Evolutionary conservation across 2,888 invertebrate species (phyloP).

Genomic region (Spodoptera exigua): DNA sequence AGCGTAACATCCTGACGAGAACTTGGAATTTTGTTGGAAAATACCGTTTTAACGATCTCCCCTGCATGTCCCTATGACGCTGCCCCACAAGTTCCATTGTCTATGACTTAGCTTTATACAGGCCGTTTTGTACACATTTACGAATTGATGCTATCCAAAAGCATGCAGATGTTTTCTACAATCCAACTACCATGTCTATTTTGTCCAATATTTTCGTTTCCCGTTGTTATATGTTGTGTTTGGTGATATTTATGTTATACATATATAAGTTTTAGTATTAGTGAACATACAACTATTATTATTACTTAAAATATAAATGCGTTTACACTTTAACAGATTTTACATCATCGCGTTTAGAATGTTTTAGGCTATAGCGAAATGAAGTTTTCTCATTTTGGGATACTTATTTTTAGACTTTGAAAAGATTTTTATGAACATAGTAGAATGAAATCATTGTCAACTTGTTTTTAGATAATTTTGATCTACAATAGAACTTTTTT

Average conservation of each 20-base stretch:
- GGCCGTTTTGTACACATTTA: slow-evolving; percentile 49
- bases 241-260: slow-evolving; percentile 65
- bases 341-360: slow-evolving; percentile 37
- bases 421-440: slow-evolving; percentile 24
- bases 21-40: slow-evolving; percentile 43
- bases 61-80: slow-evolving; percentile 73
- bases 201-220: slow-evolving; percentile 60
- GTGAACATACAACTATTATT: slow-evolving; percentile 22
- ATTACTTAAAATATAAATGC: slow-evolving; percentile 26
- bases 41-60: slow-evolving; percentile 69
- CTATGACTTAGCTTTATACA: slow-evolving; percentile 42
- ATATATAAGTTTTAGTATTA: slow-evolving; percentile 62
- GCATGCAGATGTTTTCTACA: slow-evolving; percentile 64
- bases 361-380: slow-evolving; percentile 46
- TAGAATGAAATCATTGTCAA: slow-evolving; percentile 35
- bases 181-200: slow-evolving; percentile 56
- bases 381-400: slow-evolving; percentile 36
- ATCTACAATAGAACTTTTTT: slow-evolving; percentile 43
- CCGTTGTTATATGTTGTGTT: slow-evolving; percentile 71
- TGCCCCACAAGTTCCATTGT: slow-evolving; percentile 52
- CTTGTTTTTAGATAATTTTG: slow-evolving; percentile 16
- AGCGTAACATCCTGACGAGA: slow-evolving; percentile 50
- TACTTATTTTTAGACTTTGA: slow-evolving; percentile 32
- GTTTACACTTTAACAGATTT: slow-evolving; percentile 32
- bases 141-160: slow-evolving; percentile 58